Conservation (phyloP, 2,888 invertebrate genomes). For the Bhutanitis thaidina region DNA sequence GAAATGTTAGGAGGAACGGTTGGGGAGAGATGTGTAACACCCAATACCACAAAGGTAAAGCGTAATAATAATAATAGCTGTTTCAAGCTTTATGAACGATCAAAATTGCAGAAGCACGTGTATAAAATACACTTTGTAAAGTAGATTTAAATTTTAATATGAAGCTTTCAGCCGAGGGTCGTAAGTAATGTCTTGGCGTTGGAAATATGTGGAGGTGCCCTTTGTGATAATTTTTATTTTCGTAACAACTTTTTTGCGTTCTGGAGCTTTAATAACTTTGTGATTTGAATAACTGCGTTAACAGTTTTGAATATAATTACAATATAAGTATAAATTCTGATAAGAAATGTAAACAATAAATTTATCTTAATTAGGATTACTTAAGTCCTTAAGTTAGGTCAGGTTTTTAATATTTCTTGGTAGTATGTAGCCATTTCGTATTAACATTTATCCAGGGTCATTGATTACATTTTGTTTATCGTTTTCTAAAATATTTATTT, state of each 20-base stretch:
- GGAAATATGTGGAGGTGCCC: slow-evolving; percentile 61
- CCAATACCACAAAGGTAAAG: slow-evolving; percentile 73
- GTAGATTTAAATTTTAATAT: slow-evolving; percentile 81
- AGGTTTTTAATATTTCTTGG: no score
- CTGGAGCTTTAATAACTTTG: not conserved
- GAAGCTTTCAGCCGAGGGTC: slow-evolving; percentile 76
- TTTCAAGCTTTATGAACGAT: slow-evolving; percentile 77
- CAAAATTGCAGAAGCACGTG: slow-evolving; percentile 78
- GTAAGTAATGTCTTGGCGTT: slow-evolving; percentile 72
- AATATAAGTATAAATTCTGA: not conserved
- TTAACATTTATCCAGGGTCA: no score
- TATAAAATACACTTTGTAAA: slow-evolving; percentile 80
- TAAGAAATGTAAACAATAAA: no score
- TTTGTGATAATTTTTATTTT: slow-evolving; percentile 20
- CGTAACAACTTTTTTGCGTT: not conserved
- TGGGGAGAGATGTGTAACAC: slow-evolving; percentile 67
- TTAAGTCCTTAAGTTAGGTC: no score
- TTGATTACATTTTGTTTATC: no score
- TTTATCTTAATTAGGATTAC: no score
- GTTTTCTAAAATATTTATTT: no score
- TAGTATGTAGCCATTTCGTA: no score
- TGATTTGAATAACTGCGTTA: not conserved
- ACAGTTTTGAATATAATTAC: no score
- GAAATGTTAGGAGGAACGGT: slow-evolving; percentile 58
- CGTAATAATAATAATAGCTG: slow-evolving; percentile 75